Evolutionary conservation across 2,797 vertebrate species (phyloP).

Genomic region (Anableps anableps): DNA sequence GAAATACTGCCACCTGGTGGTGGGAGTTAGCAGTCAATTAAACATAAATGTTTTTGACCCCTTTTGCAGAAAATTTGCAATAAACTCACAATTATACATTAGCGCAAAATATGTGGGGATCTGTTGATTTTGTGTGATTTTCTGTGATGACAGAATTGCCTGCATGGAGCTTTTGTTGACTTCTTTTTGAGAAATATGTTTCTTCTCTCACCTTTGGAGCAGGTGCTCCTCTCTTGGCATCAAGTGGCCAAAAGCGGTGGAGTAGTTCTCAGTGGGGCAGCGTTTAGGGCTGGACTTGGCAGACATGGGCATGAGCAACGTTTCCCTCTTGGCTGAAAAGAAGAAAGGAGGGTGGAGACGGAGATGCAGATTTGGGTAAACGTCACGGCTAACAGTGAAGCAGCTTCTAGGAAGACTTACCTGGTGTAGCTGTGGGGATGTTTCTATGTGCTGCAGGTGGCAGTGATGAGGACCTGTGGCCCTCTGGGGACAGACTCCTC

Average conservation of each 20-base stretch:
- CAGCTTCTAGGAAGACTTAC: constrained; percentile 72
- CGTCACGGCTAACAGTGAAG: too few relatives aligned
- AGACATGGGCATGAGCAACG: constrained; percentile 85
- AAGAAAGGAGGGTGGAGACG: background rate
- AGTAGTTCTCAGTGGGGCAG: constrained; percentile 93
- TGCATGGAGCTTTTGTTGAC: background rate
- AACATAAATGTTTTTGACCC: too few relatives aligned
- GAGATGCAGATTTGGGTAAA: background rate
- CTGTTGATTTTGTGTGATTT: too few relatives aligned
- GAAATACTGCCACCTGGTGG: too few relatives aligned
- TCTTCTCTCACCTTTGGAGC: constrained; percentile 55
- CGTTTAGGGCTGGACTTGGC: constrained; percentile 94
- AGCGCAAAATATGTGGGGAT: too few relatives aligned
- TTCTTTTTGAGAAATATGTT: background rate
- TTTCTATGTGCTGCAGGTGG: constrained; percentile 87
- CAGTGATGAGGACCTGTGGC: constrained; percentile 91
- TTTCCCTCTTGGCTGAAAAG: constrained; percentile 88
- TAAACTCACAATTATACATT: too few relatives aligned
- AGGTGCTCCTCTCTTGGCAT: constrained; percentile 84
- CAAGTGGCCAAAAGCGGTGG: constrained; percentile 90
- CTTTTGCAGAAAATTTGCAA: too few relatives aligned
- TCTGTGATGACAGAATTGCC: too few relatives aligned
- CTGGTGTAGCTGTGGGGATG: constrained; percentile 77
- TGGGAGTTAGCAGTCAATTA: too few relatives aligned
- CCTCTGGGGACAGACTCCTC: constrained; percentile 85